Base-by-base conservation (phyloP, 2,797 vertebrate genomes). In the Odontamblyopus rebecca region DNA sequence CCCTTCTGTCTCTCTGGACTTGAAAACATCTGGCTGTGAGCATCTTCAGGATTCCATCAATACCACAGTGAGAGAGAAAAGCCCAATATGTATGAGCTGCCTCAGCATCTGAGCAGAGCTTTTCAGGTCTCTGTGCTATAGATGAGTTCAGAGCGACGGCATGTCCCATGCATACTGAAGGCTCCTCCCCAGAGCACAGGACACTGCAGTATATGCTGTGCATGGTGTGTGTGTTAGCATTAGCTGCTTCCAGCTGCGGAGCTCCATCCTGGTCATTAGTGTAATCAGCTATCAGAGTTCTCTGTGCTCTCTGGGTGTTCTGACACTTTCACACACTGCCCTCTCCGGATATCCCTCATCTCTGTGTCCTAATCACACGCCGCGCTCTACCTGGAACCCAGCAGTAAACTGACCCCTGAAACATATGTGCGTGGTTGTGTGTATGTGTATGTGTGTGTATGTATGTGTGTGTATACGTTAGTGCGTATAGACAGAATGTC, bases 251-350 rank as follows among this genome's bases (percentile, higher is more conserved):
- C 91, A 92, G 86, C 91, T 91, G 93, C 83, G 90, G 80, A 69
- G 84, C 82, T 92, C 88, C 85, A 88, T 89, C 86, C 72, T 11
- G 65, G 77, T 79, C 91, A 91, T 92, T 92, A 90, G 86, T 89
- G 69, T 89, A 92, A 92, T 93, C 88, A 91, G 83, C 78, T 84
- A 84, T 81, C 35, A 35, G 84, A 32, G 29, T 60, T 60, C 32
- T 63, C 18, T 63, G 35, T 38, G 87, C 91, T 88, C 85, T 82
- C 79, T 90, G 90, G 89, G 90, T 92, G 92, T 93, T 91, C 88
- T 76, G 73, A 85, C 68, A 83, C 82, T 87, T 88, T 90, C 88
- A 91, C 89, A 91, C 63, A 35, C 80, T 83, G 78, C 79, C 84
- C 78, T 75, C 56, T 80, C 82, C 87, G 80, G 89, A 86, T 87